Base-by-base conservation (phyloP, 2,113 vertebrate genomes). In the Globicephala melas region DNA sequence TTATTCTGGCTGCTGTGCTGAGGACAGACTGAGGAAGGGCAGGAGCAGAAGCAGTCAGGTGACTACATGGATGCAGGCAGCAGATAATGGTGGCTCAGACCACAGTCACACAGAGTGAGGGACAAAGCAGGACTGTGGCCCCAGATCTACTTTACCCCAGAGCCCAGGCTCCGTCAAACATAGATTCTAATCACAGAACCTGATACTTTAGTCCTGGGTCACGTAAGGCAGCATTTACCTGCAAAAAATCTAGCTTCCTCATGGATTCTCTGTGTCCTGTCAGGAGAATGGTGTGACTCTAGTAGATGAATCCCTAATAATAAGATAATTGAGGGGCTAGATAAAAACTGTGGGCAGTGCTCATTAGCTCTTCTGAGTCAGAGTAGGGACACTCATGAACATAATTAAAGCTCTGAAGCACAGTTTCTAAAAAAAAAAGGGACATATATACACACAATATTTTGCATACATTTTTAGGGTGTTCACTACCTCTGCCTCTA, bases 361-460 rank as follows among this genome's bases (percentile, higher is more conserved):
- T 94, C 44, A 26, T 91, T 65, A 77, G 53, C 23, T 87, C 65
- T 84, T 71, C 26, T 25, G 21, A 65, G 18, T 95, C 20, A 80
- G 50, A 82, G 65, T 36, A 62, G 65, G 3, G 73, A 50, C 8
- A 53, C 6, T 47, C 41, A 50, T 70, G 38, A 94, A 17, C 23
- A 74, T 80, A 26, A 73, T 80, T 79, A 55, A 91, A 80, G 47
- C 15, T 83, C 10, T 55, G 44, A 47, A 91, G 87, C 58, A 33
- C 25, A 68, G 33, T 76, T 65, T 77, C 15, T 25, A 44, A 62
- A 63, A 15, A 47, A 28, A 50, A 18, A 65, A 55, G 4, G 7
- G 17, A 47, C 25, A 47, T 67, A 58, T 36, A 25, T 7, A 33
- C 21, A 87, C 74, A 90, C 26, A 82, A 21, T 33, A 63, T 63